Evolutionary conservation across 2,797 vertebrate species (phyloP).

Genomic region (Cirrhinus mrigala): DNA sequence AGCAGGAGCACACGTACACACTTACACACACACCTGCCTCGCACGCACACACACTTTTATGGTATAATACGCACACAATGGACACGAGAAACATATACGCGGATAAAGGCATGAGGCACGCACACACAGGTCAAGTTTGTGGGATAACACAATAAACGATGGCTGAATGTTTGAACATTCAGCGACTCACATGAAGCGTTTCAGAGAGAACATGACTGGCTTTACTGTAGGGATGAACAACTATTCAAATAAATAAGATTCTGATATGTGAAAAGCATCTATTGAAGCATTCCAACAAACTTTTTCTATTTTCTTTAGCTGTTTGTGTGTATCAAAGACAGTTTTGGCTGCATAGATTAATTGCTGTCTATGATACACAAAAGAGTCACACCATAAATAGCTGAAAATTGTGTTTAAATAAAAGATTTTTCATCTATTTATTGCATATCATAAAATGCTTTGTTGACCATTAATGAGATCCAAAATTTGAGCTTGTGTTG

Average conservation of each 20-base stretch:
- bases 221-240: not conserved
- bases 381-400: not conserved
- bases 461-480: not conserved
- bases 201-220: not conserved
- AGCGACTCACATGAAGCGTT: slow-evolving; percentile 44
- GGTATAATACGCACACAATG: slow-evolving; percentile 54
- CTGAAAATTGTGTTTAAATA: not conserved
- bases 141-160: slow-evolving; percentile 51
- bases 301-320: not conserved
- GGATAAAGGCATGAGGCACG: slow-evolving; percentile 53
- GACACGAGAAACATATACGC: slow-evolving; percentile 51
- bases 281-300: not conserved
- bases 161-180: slow-evolving; percentile 59
- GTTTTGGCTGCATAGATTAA: not conserved
- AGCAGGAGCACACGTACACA: slow-evolving; percentile 72
- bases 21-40: slow-evolving; percentile 52
- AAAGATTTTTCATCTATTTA: not conserved
- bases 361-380: not conserved
- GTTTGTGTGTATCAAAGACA: not conserved
- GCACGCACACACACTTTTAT: slow-evolving; percentile 55
- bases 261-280: not conserved
- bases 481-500: not conserved
- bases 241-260: not conserved
- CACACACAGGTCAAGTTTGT: slow-evolving; percentile 36
- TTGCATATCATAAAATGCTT: not conserved